Evolutionary conservation across 2,888 invertebrate genomes (phyloP), one percentile per base, ranked within the genome.

Genomic region (Crossocerus cetratus): DNA sequence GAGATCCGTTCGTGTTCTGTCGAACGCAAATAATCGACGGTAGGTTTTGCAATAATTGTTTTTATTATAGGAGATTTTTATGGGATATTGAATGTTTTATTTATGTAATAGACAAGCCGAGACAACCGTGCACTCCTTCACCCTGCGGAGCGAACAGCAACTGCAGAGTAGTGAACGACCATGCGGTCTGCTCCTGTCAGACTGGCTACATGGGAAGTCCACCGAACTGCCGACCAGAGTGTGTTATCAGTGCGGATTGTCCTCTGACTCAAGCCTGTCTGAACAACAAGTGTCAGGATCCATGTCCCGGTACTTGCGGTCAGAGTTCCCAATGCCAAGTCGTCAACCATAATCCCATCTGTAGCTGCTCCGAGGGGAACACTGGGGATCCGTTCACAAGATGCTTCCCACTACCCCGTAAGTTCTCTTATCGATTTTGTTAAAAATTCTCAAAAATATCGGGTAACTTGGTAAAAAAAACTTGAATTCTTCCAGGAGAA

Each of bases 341-440:
- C 21, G 93, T 95, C 74, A 94, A 95, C 83, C 97, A 97, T 86
- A 95, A 95, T 86, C 96, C 97, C 1, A 93, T 96, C 77, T 96
- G 96, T 87, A 94, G 94, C 20, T 96, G 96, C 87, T 93, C 93
- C 75, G 90, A 93, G 16, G 93, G 94, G 63, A 94, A 92, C 83
- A 94, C 94, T 14, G 96, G 96, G n/a, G 95, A 96, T 92, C 95
- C 96, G 2, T 95, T 96, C 86, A 93, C 92, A 55, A 89, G 89
- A 64, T 93, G 93, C 83, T 89, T 91, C 78, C 84, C 81, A 4
- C 86, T 91, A 80, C 93, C 93, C 90, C 92, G 94, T 94, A 87
- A 77, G 76, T 70, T 5, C 21, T 20, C 11, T 2, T 8, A 5
- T 32, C 32, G 8, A 32, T 32, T 32, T 2, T 8, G 11, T 32